Evolutionary conservation across 2,797 vertebrate genomes (phyloP), one percentile per base, ranked within the genome.

Genomic region (Enteromius anoplus): DNA sequence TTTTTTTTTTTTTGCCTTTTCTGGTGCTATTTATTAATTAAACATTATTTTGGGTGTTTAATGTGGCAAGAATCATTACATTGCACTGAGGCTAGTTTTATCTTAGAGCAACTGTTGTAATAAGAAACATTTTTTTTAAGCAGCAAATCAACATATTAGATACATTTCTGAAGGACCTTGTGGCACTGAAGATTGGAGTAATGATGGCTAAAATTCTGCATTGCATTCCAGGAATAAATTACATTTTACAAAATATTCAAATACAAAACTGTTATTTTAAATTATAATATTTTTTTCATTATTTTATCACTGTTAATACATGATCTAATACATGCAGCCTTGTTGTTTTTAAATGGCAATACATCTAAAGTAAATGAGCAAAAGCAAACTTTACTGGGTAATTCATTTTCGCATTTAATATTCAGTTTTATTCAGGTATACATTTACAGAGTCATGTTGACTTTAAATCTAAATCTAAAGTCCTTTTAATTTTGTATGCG

Each of bases 371-470:
- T 65, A 21, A n/a, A 68, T 5, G 3, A 47, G 17, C 32, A n/a
- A 53, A 73, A 73, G 21, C 15, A 34, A 75, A 51, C 15, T 53
- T 34, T 2, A 34, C 19, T 21, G 9, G 40, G 9, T 10, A 42
- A 10, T 42, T 10, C 2, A 55, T 23, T 26, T 37, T 45, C 17
- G 11, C 29, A 12, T 12, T n/a, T 69, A 29, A 71, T 60, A n/a
- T 80, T 60, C 23, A 49, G 55, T 62, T 62, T 47, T 14, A 62
- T 55, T 81, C 17, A 34, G 15, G n/a, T n/a, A 47, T 42, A 78
- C 34, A 17, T 66, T 37, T 64, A 29, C 29, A 2, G 5, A 32
- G 5, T 64, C 21, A 40, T 58, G 32, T n/a, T 37, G 6, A 40
- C 21, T 58, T 58, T 37, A 23, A 75, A 75, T 75, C 12, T 26